phyloP scores from a whole-genome alignment of 2,888 invertebrate genomes.

The Cryptocephalus moraei region DNA sequence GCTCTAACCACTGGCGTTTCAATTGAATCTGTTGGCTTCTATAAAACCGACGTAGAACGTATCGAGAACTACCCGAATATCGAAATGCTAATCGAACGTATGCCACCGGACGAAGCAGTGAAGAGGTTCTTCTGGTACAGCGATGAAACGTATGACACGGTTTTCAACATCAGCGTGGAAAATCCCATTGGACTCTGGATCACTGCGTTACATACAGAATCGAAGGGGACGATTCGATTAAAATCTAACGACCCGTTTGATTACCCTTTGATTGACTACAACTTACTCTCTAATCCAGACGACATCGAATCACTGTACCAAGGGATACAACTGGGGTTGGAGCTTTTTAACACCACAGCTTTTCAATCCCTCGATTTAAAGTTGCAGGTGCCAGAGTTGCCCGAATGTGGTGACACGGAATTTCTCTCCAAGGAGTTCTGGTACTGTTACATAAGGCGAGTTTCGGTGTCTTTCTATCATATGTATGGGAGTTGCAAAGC shows the following conservation, averaged over 20 bases:
- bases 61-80: background rate
- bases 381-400: slow-evolving; percentile 5
- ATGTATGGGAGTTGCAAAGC: slow-evolving; percentile 48
- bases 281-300: slow-evolving; percentile 46
- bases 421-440: slow-evolving; percentile 48
- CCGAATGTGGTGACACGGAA: slow-evolving; percentile 36
- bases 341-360: slow-evolving; percentile 40
- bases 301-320: slow-evolving; percentile 45
- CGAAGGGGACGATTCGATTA: slow-evolving; percentile 51
- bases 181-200: slow-evolving; percentile 9
- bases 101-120: background rate
- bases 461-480: slow-evolving; percentile 41
- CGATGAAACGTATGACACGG: slow-evolving; percentile 19
- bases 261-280: slow-evolving; percentile 52
- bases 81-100: background rate
- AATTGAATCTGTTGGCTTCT: slow-evolving; percentile 3
- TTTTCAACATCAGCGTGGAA: slow-evolving; percentile 33
- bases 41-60: background rate
- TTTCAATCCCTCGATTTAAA: slow-evolving; percentile 43
- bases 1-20: background rate
- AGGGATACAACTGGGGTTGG: slow-evolving; percentile 35
- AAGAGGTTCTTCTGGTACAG: slow-evolving; percentile 15
- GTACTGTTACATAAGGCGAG: slow-evolving; percentile 46
- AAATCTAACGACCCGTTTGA: slow-evolving; percentile 14
- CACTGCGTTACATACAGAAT: slow-evolving; percentile 21